phyloP scores from a whole-genome alignment of 2,797 vertebrate genomes.

The Dendrocincla fuliginosa region DNA sequence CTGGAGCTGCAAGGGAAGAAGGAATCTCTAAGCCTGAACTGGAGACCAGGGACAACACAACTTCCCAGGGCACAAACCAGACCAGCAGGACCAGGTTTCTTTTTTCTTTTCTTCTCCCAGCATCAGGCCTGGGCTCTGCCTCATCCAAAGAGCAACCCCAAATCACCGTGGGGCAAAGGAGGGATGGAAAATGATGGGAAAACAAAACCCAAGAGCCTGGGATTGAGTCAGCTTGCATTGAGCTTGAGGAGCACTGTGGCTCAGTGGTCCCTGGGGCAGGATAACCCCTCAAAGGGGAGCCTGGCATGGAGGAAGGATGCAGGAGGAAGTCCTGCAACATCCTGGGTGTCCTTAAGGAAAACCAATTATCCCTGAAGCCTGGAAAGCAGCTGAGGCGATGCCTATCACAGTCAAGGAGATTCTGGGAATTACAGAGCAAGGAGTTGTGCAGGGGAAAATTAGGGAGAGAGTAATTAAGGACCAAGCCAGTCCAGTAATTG shows the following conservation, averaged over 20 bases:
- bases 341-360: not conserved
- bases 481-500: constrained; percentile 50
- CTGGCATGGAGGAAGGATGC: not conserved
- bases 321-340: not conserved
- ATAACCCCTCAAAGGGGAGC: not conserved
- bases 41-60: not conserved
- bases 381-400: not conserved
- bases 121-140: not conserved
- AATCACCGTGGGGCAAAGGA: fast-evolving
- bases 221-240: fast-evolving
- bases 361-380: not conserved
- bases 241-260: not conserved
- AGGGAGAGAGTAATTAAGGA: constrained; percentile 55
- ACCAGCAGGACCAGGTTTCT: not conserved
- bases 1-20: not conserved
- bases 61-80: not conserved
- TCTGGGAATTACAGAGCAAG: constrained; percentile 40
- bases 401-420: constrained; percentile 31
- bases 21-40: not conserved
- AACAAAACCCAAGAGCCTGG: not conserved
- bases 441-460: constrained; percentile 31
- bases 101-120: not conserved
- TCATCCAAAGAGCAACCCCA: not conserved
- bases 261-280: fast-evolving
- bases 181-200: fast-evolving